phyloP scores from a whole-genome alignment of 2,113 vertebrate genomes.

The Larimichthys crocea region DNA sequence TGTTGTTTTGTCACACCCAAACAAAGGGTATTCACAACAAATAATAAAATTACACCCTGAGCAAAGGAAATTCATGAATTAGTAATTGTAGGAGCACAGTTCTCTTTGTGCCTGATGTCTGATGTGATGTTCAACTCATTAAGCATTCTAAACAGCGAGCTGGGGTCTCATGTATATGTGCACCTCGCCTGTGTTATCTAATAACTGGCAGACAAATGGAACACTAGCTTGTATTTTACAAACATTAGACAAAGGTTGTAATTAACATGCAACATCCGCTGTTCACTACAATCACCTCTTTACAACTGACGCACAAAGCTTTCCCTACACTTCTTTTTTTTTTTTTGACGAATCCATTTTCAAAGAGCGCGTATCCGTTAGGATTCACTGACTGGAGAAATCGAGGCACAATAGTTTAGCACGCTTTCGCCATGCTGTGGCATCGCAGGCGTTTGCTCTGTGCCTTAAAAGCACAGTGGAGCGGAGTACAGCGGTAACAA shows the following conservation, averaged over 20 bases:
- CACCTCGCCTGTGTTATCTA: slow-evolving; percentile 72
- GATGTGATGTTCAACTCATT: slow-evolving; percentile 66
- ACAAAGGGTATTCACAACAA: slow-evolving; percentile 53
- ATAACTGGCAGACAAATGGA: slow-evolving; percentile 80
- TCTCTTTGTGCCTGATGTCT: slow-evolving; percentile 49
- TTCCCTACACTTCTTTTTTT: slow-evolving; percentile 44
- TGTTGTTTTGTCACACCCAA: slow-evolving; percentile 51
- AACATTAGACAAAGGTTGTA: slow-evolving; percentile 72
- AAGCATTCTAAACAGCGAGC: slow-evolving; percentile 72
- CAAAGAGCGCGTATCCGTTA: slow-evolving; percentile 49
- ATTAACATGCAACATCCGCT: slow-evolving; percentile 72
- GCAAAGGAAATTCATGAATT: slow-evolving; percentile 56
- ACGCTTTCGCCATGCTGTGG: not conserved
- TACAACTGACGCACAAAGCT: slow-evolving; percentile 41
- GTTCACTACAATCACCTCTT: slow-evolving; percentile 51
- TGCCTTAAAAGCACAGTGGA: not conserved
- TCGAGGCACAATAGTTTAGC: slow-evolving; percentile 7
- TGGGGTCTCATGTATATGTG: slow-evolving; percentile 56
- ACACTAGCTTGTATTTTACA: slow-evolving; percentile 71
- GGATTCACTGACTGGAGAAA: slow-evolving; percentile 38
- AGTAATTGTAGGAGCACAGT: slow-evolving; percentile 43
- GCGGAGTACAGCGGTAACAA: not conserved
- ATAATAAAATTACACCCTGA: slow-evolving; percentile 54
- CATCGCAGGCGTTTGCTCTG: not conserved
- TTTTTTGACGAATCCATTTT: slow-evolving; percentile 68